Evolutionary conservation across 2,888 invertebrate species (phyloP), one percentile per base, ranked within the genome.

Genomic region (Caenorhabditis sp.): DNA sequence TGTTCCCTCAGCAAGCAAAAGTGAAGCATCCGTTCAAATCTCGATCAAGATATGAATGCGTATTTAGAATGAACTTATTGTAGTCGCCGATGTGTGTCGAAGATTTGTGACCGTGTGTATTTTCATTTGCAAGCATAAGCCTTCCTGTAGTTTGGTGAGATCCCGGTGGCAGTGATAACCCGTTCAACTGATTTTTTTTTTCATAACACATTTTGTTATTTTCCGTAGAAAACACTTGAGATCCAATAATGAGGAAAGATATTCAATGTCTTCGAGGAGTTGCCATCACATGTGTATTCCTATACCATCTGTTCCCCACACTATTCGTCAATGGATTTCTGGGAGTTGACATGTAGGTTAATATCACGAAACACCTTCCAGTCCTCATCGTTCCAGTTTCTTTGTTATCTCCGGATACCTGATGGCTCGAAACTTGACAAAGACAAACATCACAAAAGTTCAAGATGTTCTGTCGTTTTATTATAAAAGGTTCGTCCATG

Each of bases 331-430:
- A 80, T 74, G 80, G 80, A 31, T 80, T 80, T 63, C 69, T 80
- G 1, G 80, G 80, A 68, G 80, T 80, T 28, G 80, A 80, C 54
- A 56, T 74, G 74, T 80, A 26, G 31, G 75, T 81, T 74, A 69
- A n/a, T n/a, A n/a, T n/a, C n/a, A n/a, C n/a, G n/a, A n/a, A n/a
- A n/a, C n/a, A n/a, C n/a, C n/a, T n/a, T n/a, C n/a, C n/a, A n/a
- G n/a, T n/a, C n/a, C n/a, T n/a, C n/a, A n/a, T n/a, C n/a, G n/a
- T 54, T 74, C 54, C 64, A 74, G 74, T 38, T 74, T 74, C 19
- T 74, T 74, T 41, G 74, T 74, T 1, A 24, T 74, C 5, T 74
- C 74, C n/a, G 74, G 74, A 51, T 74, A 38, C 16, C 22, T 74
- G 19, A 74, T 74, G 74, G 63, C 63, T 22, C 51, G 38, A 24